Evolutionary conservation across 2,113 vertebrate species (phyloP), one percentile per base, ranked within the genome.

Genomic region (Catagonus wagneri): DNA sequence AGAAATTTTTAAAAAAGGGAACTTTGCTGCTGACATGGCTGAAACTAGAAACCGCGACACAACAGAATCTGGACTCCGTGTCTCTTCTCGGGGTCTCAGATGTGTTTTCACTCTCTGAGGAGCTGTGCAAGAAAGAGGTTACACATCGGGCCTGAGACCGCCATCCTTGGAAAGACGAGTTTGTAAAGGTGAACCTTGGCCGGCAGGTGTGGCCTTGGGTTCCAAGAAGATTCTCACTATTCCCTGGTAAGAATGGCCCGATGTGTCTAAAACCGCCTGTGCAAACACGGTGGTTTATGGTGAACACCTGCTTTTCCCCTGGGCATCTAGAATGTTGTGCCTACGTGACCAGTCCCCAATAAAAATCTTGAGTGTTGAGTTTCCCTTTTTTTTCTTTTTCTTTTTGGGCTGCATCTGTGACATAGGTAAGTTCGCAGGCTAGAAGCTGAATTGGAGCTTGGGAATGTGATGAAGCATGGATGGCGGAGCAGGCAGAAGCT

Each of bases 61-160:
- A 87, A 16, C 1, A 2, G 2, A 15, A 39, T n/a, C 72, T 89
- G 58, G 34, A 68, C 14, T 44, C 10, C 16, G 6, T 25, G 39
- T 60, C 61, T 72, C 16, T 56, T 44, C 27, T 39, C n/a, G 27
- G 44, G 39, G n/a, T 44, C 79, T 79, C 34, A 3, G 71, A 32
- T 15, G 14, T 52, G 39, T 22, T 8, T 36, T 60, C 2, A 1
- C 63, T 63, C 60, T 80, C 54, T 11, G 63, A 36, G 68, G 8
- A 52, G 76, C 54, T 29, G n/a, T 10, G 29, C 13, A 84, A 78
- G 11, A 16, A 22, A 50, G 75, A 72, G 27, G 66, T 22, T 7
- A 2, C 25, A 61, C 0, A 27, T 25, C 32, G 0, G 7, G 19
- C 23, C 44, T 3, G 15, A 34, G 27, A 10, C 13, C 1, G 13